Evolutionary conservation across 2,113 vertebrate species (phyloP).

Genomic region (Ailurus styani): DNA sequence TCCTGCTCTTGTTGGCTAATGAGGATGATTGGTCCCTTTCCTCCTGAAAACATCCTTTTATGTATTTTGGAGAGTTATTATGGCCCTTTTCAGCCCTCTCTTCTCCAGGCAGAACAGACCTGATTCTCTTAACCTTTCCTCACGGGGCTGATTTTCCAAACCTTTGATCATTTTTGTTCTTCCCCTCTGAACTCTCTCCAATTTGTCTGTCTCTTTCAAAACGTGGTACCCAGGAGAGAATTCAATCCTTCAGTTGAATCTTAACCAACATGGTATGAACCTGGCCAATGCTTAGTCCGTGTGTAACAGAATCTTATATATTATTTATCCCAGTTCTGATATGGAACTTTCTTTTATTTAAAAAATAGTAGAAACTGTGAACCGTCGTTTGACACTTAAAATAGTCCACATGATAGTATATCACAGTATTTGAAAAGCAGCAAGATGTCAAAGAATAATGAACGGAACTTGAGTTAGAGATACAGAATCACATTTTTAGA

Average conservation of each 20-base stretch:
- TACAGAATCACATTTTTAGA: not conserved
- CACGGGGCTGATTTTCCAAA: slow-evolving; percentile 68
- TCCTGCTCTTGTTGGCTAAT: slow-evolving; percentile 69
- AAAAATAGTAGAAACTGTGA: slow-evolving; percentile 57
- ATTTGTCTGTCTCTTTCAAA: slow-evolving; percentile 66
- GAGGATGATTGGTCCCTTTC: slow-evolving; percentile 72
- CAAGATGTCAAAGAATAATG: not conserved
- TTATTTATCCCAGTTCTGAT: slow-evolving; percentile 4
- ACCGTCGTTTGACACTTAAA: not conserved
- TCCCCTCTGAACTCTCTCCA: slow-evolving; percentile 72
- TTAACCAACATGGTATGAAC: slow-evolving; percentile 37
- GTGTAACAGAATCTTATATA: slow-evolving; percentile 37
- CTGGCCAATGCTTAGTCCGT: not conserved
- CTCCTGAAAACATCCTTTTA: slow-evolving; percentile 73
- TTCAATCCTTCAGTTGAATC: slow-evolving; percentile 50
- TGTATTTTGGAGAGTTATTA: slow-evolving; percentile 67
- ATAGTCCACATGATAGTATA: not conserved
- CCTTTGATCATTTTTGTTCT: slow-evolving; percentile 72
- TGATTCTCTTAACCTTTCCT: slow-evolving; percentile 64
- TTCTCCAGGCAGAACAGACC: slow-evolving; percentile 42
- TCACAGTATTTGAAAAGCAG: not conserved
- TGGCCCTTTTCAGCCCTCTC: slow-evolving; percentile 33
- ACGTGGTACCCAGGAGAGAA: slow-evolving; percentile 46
- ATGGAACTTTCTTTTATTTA: slow-evolving; percentile 45
- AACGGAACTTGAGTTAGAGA: not conserved